Base-by-base conservation (phyloP, 1,140 invertebrate genomes). In the Aradophagus sp. region DNA sequence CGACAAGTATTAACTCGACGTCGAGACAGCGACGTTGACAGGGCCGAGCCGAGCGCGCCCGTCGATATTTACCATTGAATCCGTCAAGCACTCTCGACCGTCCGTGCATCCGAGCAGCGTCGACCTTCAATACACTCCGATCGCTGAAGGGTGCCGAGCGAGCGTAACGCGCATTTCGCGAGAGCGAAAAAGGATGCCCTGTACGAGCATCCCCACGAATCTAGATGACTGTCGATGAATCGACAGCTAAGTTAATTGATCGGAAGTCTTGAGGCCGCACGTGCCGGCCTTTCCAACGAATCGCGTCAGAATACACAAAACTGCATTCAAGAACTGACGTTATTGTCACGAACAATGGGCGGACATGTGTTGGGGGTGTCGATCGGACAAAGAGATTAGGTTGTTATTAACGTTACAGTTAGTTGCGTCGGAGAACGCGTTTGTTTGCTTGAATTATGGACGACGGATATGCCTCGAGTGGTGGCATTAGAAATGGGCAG, bases 61-160 rank as follows among this genome's bases (percentile, higher is more conserved):
- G 77, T 79, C 78, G 79, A 80, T 83, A 82, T 82, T 82, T 82
- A 82, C 79, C 74, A 79, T 80, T 80, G 66, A 71, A 76, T 78
- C 63, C 48, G 68, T 77, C 56, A 67, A 79, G 73, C 41, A 73
- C 72, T 67, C 72, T 78, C 52, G 70, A 31, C 4, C n/a, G n/a
- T 11, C 4, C 8, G 52, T 45, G 74, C 70, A 71, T 53, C 77
- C 56, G 78, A 81, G 80, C 81, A 69, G 69, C 75, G 74, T 77
- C 73, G 36, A 66, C 59, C 70, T 78, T 83, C 80, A 82, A 82
- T 84, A 82, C 81, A 80, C 63, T 82, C 75, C 80, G 80, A 81
- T 80, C 74, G 39, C 23, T 63, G 39, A 67, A 72, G 75, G 75
- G 79, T 69, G 74, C 67, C n/a, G n/a, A 38, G 71, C 77, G 74